Evolutionary conservation across 2,888 invertebrate species (phyloP), one percentile per base, ranked within the genome.

Genomic region (Stegana nigrithorax): DNA sequence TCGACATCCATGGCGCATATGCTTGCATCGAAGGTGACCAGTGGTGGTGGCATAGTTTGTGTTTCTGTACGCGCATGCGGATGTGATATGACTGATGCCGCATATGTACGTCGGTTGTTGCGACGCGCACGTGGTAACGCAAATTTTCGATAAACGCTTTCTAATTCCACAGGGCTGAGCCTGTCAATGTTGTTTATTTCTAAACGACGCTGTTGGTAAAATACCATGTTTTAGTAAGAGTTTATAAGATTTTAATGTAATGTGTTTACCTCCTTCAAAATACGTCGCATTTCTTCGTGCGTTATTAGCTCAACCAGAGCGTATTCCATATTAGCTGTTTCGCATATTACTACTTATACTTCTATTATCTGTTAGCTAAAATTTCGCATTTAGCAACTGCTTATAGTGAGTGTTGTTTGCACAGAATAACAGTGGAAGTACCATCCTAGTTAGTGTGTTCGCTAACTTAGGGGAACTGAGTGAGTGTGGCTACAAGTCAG

Each of bases 61-160:
- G n/a, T n/a, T n/a, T 12, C 14, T 25, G 53, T 14, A 14, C n/a
- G 25, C 32, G 21, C 10, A 12, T 4, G 1, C 17, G 42, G 26
- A 5, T 12, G n/a, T n/a, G 12, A 1, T 59, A 55, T 4, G 21
- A 21, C 8, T 42, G 32, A 19, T 8, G 1, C 5, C 61, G 57
- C 17, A 60, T 57, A 5, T 65, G 1, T 29, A 2, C 45, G 8
- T 50, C 17, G 59, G 19, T 6, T 39, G 42, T 63, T 64, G 39
- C 78, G 65, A 36, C 56, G 62, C 5, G 69, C 70, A 14, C 79
- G 57, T 1, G 81, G 82, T n/a, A 78, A 59, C 5, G 71, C 76
- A 67, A 78, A 81, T 7, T 73, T 73, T 58, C 72, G 74, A 60
- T 74, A 81, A 45, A 82, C 68, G 51, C 70, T 69, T 4, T 73